These are phyloP conservation scores for Enchytraeus crypticus DNA, from an alignment of 2,888 invertebrate species.

Conservation along the genomic window DNA sequence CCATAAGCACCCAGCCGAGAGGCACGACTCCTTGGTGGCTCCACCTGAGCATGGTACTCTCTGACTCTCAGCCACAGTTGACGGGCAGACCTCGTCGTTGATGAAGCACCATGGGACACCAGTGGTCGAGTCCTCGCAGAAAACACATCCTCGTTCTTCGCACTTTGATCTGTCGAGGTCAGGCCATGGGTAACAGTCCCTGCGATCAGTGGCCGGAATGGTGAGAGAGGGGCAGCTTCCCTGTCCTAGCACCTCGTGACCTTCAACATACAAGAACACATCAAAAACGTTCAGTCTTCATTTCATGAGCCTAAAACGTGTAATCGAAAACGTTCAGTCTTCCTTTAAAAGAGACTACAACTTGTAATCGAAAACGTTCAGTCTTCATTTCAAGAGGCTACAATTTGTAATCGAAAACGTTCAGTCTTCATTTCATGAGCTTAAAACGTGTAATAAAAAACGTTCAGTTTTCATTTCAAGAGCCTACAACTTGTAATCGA, in stretches of 20 bases:
- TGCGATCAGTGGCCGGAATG: conserved; percentile 5
- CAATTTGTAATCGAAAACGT: no score
- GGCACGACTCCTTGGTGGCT: conserved; percentile 14
- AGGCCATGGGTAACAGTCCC: conserved; percentile 19
- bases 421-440: no score
- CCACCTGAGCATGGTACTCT: conserved; percentile 25
- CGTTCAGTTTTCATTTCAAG: no score
- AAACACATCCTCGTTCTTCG: conserved; percentile 16
- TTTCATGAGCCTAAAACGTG: no score
- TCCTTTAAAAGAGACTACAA: no score
- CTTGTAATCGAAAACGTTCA: no score
- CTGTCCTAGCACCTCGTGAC: background rate
- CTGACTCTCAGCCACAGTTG: conserved; percentile 2
- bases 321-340: no score
- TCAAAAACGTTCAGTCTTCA: no score
- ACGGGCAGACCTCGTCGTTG: conserved; percentile 12
- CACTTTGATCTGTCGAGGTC: conserved; percentile 7
- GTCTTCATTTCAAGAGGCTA: no score
- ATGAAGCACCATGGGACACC: conserved; percentile 5
- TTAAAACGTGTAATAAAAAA: no score
- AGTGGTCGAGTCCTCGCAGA: conserved; percentile 5
- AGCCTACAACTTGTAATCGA: no score
- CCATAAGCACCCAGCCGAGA: conserved; percentile 17
- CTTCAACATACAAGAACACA: no score
- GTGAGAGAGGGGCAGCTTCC: conserved; percentile 1